Percentiles rank a stretch among this genome's conserved stretches.
Conservation (phyloP, 1,140 invertebrate genomes). For the Drosophila auraria region DNA sequence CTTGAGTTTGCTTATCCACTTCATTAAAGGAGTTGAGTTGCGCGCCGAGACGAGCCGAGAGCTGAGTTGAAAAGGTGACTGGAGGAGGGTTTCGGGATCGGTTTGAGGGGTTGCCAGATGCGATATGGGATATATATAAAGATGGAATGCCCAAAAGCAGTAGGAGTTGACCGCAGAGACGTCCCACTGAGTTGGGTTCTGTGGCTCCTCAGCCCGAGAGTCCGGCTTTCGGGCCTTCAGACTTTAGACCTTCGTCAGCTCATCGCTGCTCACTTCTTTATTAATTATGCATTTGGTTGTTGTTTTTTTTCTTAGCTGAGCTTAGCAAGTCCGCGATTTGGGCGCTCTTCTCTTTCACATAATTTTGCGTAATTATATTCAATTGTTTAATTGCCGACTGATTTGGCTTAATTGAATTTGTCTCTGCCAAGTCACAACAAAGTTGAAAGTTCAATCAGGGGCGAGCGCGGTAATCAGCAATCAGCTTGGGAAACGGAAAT, state of each 20-base stretch:
- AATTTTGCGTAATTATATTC: slow-evolving; percentile 70
- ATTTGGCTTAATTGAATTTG: slow-evolving; percentile 66
- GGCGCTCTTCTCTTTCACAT: slow-evolving; percentile 26
- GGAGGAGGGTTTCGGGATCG: slow-evolving; percentile 1
- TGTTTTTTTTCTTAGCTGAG: not conserved
- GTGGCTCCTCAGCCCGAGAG: not conserved
- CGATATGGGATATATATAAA: slow-evolving; percentile 18
- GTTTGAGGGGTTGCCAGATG: not conserved
- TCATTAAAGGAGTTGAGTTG: slow-evolving; percentile 72
- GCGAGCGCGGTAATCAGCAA: not conserved
- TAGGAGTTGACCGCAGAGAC: slow-evolving; percentile 47
- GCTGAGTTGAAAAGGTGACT: slow-evolving; percentile 31
- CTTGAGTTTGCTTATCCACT: slow-evolving; percentile 65
- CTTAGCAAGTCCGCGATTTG: slow-evolving; percentile 18
- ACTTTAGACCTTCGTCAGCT: slow-evolving; percentile 36
- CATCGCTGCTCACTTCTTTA: slow-evolving; percentile 63
- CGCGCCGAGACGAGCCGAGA: slow-evolving; percentile 4
- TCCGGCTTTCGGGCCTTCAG: not conserved
- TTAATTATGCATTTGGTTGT: slow-evolving; percentile 62
- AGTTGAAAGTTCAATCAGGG: slow-evolving; percentile 31
- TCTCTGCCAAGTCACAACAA: slow-evolving; percentile 41
- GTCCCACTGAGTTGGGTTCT: slow-evolving; percentile 50
- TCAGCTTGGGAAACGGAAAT: slow-evolving; percentile 1
- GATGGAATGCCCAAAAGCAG: slow-evolving; percentile 20
- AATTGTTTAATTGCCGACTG: slow-evolving; percentile 74